Evolutionary conservation across 1,140 invertebrate genomes (phyloP).

Genomic region (Lordiphosa mommai): DNA sequence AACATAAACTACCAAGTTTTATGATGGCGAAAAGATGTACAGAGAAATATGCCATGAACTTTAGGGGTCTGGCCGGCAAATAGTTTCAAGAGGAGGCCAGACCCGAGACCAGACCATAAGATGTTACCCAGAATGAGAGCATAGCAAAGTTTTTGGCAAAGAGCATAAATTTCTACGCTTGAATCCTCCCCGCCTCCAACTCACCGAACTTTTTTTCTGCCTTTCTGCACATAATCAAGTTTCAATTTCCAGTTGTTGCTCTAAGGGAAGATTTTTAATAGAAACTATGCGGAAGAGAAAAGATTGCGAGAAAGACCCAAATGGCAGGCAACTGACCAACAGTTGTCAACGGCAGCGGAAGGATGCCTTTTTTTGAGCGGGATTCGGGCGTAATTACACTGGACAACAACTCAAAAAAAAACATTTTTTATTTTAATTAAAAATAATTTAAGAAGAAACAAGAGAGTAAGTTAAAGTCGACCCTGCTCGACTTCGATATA

Average conservation of each 20-base stretch:
- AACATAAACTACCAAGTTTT: slow-evolving; percentile 70
- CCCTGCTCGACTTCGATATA: too few species aligned
- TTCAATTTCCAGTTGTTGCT: slow-evolving; percentile 71
- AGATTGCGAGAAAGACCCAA: slow-evolving; percentile 10
- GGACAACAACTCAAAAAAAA: neutral
- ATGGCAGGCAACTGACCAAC: slow-evolving; percentile 37
- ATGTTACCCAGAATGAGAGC: slow-evolving; percentile 6
- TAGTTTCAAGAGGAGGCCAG: slow-evolving; percentile 46
- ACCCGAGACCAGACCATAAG: slow-evolving; percentile 12
- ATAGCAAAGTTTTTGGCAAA: slow-evolving; percentile 61
- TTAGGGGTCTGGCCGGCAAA: slow-evolving; percentile 60
- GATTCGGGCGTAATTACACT: slow-evolving; percentile 49
- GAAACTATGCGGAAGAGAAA: slow-evolving; percentile 53
- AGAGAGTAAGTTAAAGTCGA: too few species aligned
- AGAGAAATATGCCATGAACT: slow-evolving; percentile 55
- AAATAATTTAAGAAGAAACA: neutral
- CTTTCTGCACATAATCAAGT: slow-evolving; percentile 73
- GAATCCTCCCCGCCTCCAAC: slow-evolving; percentile 4
- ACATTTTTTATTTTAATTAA: neutral
- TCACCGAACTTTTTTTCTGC: slow-evolving; percentile 45
- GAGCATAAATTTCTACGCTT: slow-evolving; percentile 68
- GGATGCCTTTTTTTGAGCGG: slow-evolving; percentile 18
- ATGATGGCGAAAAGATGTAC: slow-evolving; percentile 46
- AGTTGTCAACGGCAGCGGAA: slow-evolving; percentile 54
- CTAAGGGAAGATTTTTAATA: slow-evolving; percentile 31